phyloP scores from a whole-genome alignment of 2,888 invertebrate species.

The Exocentrus adspersus region DNA sequence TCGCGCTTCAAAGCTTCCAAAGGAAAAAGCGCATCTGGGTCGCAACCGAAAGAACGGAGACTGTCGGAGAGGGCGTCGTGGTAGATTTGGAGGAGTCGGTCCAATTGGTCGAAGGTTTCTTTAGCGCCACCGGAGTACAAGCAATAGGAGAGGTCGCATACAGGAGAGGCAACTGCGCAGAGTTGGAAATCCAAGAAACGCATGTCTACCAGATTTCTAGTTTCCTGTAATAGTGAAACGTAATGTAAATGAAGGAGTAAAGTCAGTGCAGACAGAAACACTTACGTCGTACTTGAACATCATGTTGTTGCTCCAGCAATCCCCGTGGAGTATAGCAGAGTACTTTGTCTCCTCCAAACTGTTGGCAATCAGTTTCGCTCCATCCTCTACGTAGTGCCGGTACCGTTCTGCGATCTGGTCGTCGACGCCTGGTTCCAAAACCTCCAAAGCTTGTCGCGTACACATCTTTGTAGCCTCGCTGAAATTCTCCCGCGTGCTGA shows the following conservation, averaged over 20 bases:
- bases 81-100: slow-evolving; percentile 54
- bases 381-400: slow-evolving; percentile 6
- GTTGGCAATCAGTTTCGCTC: neutral
- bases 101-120: slow-evolving; percentile 50
- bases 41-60: slow-evolving; percentile 46
- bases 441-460: neutral
- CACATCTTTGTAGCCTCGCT: neutral
- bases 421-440: neutral
- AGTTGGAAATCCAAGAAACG: slow-evolving; percentile 36
- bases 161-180: slow-evolving; percentile 37
- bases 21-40: slow-evolving; percentile 52
- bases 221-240: slow-evolving; percentile 12
- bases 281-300: slow-evolving; percentile 49
- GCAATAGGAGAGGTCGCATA: slow-evolving; percentile 56
- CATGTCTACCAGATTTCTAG: slow-evolving; percentile 19
- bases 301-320: slow-evolving; percentile 49
- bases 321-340: slow-evolving; percentile 48
- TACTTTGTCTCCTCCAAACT: neutral
- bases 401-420: neutral
- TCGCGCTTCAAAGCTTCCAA: slow-evolving; percentile 39
- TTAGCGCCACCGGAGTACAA: slow-evolving; percentile 54
- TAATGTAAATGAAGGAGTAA: neutral
- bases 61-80: slow-evolving; percentile 49
- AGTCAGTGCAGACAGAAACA: neutral
- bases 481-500: neutral